Percentiles rank a stretch among this genome's conserved stretches.
phyloP scores from a whole-genome alignment of 2,888 invertebrate species.

The Halictus quadricinctus region DNA sequence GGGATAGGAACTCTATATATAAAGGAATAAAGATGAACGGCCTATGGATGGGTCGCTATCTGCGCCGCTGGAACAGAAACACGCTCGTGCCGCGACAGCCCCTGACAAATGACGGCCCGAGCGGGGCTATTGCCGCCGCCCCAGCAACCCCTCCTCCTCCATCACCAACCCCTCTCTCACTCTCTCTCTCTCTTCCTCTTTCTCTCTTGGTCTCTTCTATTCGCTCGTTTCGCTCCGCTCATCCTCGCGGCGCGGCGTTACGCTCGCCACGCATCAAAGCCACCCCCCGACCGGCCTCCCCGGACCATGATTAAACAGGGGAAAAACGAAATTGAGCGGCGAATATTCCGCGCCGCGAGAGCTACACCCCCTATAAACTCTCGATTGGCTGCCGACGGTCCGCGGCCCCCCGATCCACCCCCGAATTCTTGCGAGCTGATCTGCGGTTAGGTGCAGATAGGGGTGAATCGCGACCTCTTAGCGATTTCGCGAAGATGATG shows the following conservation, averaged over 20 bases:
- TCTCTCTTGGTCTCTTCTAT: conserved; percentile 23
- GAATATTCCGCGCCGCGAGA: conserved; percentile 68
- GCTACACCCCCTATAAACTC: conserved; percentile 61
- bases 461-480: not conserved
- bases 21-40: conserved; percentile 82
- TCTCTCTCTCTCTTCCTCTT: conserved; percentile 26
- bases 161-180: conserved; percentile 46
- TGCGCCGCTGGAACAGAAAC: conserved; percentile 82
- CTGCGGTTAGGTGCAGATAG: not conserved
- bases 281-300: conserved; percentile 62
- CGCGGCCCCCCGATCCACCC: conserved; percentile 16
- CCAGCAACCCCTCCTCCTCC: conserved; percentile 67
- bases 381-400: conserved; percentile 61
- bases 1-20: conserved; percentile 70
- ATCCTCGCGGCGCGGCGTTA: conserved; percentile 21
- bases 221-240: not conserved
- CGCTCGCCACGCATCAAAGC: conserved; percentile 43
- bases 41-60: conserved; percentile 82
- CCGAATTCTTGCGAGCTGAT: conserved; percentile 13
- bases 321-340: conserved; percentile 76
- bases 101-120: conserved; percentile 82
- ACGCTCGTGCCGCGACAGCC: conserved; percentile 82
- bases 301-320: conserved; percentile 80
- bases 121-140: conserved; percentile 76
- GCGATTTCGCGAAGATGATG: not conserved